A percentile compares a stretch with the other conserved stretches of the same genome.
Conservation (phyloP, 2,888 invertebrate species). For the Agrochola litura region DNA sequence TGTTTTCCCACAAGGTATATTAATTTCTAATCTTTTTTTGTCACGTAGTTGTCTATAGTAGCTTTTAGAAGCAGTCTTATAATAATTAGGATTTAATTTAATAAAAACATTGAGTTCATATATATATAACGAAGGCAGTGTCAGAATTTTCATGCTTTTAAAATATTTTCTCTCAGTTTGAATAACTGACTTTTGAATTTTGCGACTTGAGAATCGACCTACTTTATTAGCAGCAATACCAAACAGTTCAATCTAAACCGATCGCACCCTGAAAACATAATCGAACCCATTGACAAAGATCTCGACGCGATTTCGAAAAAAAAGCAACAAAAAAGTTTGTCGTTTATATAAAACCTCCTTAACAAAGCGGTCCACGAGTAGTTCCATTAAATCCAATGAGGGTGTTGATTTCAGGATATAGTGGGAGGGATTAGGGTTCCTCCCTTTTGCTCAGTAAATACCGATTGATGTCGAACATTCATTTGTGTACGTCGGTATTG, state of each 20-base stretch:
- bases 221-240: background rate
- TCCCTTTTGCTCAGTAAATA: constrained; percentile 63
- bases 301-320: constrained; percentile 30
- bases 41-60: no score
- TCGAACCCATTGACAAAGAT: constrained; percentile 20
- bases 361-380: constrained; percentile 46
- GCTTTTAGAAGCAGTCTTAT: no score
- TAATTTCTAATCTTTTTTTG: no score
- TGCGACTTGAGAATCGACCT: background rate
- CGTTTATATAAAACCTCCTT: constrained; percentile 50
- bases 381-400: constrained; percentile 61
- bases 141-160: no score
- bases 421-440: constrained; percentile 47
- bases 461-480: constrained; percentile 60
- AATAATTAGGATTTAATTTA: no score
- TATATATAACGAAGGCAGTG: no score
- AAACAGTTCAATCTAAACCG: constrained; percentile 13
- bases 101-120: no score
- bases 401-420: constrained; percentile 63
- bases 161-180: no score
- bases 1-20: no score
- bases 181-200: no score
- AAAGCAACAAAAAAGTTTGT: constrained; percentile 43
- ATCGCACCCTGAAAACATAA: constrained; percentile 25
- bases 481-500: constrained; percentile 58